Percentiles rank a stretch among this genome's conserved stretches.
These are phyloP conservation scores for Notamacropus eugenii DNA, from an alignment of 2,797 vertebrate species.

Conservation along the genomic window DNA sequence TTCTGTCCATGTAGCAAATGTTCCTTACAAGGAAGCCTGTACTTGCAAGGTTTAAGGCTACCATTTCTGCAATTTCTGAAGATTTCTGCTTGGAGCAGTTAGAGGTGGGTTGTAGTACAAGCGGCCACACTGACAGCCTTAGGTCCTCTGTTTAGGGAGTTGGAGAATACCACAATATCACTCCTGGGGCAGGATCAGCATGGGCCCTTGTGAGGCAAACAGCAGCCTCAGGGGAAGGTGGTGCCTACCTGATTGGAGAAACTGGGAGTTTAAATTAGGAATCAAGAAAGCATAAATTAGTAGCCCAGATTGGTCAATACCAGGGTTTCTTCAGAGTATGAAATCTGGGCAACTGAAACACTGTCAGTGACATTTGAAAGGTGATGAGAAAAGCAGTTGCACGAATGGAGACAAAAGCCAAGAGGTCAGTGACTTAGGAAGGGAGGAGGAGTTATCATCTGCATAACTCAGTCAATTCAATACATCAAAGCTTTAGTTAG, in stretches of 20 bases:
- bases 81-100: not conserved
- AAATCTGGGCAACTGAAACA: not conserved
- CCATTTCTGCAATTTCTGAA: not conserved
- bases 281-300: not conserved
- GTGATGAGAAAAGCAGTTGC: not conserved
- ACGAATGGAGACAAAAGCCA: too few species aligned
- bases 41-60: not conserved
- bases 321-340: not conserved
- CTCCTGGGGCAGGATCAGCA: not conserved
- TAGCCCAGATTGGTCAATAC: not conserved
- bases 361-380: not conserved
- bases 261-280: not conserved
- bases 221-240: not conserved
- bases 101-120: not conserved
- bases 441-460: not conserved
- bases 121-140: not conserved
- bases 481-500: not conserved
- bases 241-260: not conserved
- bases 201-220: not conserved
- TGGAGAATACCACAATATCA: not conserved
- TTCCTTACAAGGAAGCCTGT: not conserved
- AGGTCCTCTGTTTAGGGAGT: not conserved
- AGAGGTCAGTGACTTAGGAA: not conserved
- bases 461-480: not conserved
- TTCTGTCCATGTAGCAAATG: not conserved